phyloP scores from a whole-genome alignment of 30 jellyfish, hydroid and myxozoan species.

The Cassiopea xamachana region DNA sequence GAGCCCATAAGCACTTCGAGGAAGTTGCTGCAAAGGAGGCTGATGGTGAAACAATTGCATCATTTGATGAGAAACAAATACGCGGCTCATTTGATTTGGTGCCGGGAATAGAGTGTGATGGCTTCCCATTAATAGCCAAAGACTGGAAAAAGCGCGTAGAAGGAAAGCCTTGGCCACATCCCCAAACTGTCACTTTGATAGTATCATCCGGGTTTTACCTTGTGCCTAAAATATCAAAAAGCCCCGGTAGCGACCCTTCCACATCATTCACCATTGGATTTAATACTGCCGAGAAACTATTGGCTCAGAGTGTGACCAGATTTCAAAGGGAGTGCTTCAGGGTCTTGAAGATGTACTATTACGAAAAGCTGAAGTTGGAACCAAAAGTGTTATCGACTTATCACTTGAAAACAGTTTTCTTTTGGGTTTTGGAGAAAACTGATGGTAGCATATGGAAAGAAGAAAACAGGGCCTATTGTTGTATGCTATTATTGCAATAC shows the following conservation, averaged over 20 bases:
- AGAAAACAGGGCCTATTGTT: slow-evolving; percentile 41
- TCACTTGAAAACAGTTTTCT: slow-evolving; percentile 49
- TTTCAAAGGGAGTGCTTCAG: slow-evolving; percentile 52
- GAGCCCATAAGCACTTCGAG: slow-evolving; percentile 4
- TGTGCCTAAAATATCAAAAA: slow-evolving; percentile 44
- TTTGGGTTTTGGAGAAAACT: slow-evolving; percentile 42
- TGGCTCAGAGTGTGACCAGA: slow-evolving; percentile 21
- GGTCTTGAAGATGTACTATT: slow-evolving; percentile 48
- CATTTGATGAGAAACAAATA: background rate
- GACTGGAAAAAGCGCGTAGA: slow-evolving; percentile 38
- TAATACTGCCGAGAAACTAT: slow-evolving; percentile 38
- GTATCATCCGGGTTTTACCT: slow-evolving; percentile 53
- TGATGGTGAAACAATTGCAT: background rate
- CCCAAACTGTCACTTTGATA: slow-evolving; percentile 2
- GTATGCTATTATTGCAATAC: slow-evolving; percentile 21
- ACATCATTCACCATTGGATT: slow-evolving; percentile 47
- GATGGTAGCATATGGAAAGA: slow-evolving; percentile 20
- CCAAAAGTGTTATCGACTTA: slow-evolving; percentile 48
- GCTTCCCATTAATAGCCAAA: slow-evolving; percentile 35
- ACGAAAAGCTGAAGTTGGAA: slow-evolving; percentile 45
- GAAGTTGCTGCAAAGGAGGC: background rate
- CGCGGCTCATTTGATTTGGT: slow-evolving; percentile 40
- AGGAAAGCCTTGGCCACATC: slow-evolving; percentile 53
- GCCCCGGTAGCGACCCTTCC: background rate
- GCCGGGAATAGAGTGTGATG: slow-evolving; percentile 52